These are phyloP conservation scores for Andrena camellia DNA, from an alignment of 2,888 invertebrate species.

Conservation along the genomic window DNA sequence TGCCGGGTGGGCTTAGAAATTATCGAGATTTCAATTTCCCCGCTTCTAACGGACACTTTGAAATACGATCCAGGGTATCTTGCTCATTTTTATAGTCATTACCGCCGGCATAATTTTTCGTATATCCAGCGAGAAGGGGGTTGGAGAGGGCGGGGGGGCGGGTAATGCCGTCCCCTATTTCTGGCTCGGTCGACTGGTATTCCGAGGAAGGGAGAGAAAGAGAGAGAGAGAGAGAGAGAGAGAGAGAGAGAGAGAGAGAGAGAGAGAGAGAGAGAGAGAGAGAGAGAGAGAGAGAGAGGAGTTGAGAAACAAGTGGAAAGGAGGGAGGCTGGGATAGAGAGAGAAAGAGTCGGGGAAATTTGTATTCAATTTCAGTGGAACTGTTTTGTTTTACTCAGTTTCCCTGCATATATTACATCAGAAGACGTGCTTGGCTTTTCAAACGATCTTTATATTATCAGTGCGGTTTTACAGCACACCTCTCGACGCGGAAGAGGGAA, in stretches of 20 bases:
- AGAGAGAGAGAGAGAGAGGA: slow-evolving; percentile 31
- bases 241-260: slow-evolving; percentile 4
- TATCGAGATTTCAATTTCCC: slow-evolving; percentile 51
- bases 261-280: not conserved
- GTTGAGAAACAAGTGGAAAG: slow-evolving; percentile 11
- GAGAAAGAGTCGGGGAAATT: slow-evolving; percentile 68
- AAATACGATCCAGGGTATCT: slow-evolving; percentile 68
- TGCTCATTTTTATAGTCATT: slow-evolving; percentile 75
- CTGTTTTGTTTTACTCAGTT: slow-evolving; percentile 78
- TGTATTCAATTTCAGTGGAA: slow-evolving; percentile 79
- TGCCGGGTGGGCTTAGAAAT: slow-evolving; percentile 23
- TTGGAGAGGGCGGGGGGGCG: slow-evolving; percentile 2
- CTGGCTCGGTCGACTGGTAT: slow-evolving; percentile 37
- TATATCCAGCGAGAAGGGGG: slow-evolving; percentile 55
- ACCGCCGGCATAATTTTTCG: slow-evolving; percentile 73
- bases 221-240: slow-evolving; percentile 5
- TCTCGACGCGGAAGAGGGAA: slow-evolving; percentile 24
- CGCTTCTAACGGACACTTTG: slow-evolving; percentile 43
- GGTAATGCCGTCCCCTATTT: slow-evolving; percentile 66
- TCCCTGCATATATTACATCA: slow-evolving; percentile 75
- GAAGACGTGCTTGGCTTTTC: slow-evolving; percentile 73
- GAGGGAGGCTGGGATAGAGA: slow-evolving; percentile 18
- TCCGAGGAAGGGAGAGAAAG: slow-evolving; percentile 27
- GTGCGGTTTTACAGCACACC: slow-evolving; percentile 70
- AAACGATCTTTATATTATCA: slow-evolving; percentile 77